Evolutionary conservation across 2,888 invertebrate species (phyloP).

Genomic region (Bibio marci): DNA sequence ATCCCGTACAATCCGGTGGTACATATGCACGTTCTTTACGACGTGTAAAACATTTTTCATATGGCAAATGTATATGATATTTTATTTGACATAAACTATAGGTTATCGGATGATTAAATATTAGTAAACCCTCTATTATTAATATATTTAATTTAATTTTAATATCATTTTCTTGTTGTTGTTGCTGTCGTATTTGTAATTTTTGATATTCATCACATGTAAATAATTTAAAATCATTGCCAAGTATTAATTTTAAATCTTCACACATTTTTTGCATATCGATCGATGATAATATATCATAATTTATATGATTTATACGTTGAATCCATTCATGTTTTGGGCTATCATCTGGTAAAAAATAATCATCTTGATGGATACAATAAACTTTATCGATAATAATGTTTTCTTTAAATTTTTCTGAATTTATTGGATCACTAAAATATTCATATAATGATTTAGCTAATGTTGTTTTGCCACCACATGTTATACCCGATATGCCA

Average conservation of each 20-base stretch:
- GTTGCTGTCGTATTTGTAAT: conserved; percentile 9
- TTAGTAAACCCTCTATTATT: conserved; percentile 60
- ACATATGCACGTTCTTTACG: conserved; percentile 50
- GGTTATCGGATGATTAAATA: conserved; percentile 52
- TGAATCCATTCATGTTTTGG: conserved; percentile 43
- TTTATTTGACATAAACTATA: conserved; percentile 48
- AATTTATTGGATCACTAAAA: conserved; percentile 3
- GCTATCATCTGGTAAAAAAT: conserved; percentile 50
- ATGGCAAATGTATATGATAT: conserved; percentile 54
- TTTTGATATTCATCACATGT: background rate
- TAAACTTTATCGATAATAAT: conserved; percentile 28
- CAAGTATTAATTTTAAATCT: conserved; percentile 35
- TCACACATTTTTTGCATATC: conserved; percentile 53
- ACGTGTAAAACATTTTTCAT: conserved; percentile 46
- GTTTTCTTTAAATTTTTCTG: conserved; percentile 18
- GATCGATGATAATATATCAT: conserved; percentile 51
- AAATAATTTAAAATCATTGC: conserved; percentile 9
- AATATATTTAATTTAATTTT: conserved; percentile 33
- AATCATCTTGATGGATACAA: conserved; percentile 57
- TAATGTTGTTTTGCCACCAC: conserved; percentile 38
- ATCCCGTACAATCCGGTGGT: conserved; percentile 74
- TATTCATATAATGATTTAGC: conserved; percentile 3
- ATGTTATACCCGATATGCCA: conserved; percentile 66
- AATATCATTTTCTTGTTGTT: conserved; percentile 6
- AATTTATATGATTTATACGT: conserved; percentile 55